Conservation (phyloP, 1,140 invertebrate genomes). For the Drosophila malerkotliana region DNA sequence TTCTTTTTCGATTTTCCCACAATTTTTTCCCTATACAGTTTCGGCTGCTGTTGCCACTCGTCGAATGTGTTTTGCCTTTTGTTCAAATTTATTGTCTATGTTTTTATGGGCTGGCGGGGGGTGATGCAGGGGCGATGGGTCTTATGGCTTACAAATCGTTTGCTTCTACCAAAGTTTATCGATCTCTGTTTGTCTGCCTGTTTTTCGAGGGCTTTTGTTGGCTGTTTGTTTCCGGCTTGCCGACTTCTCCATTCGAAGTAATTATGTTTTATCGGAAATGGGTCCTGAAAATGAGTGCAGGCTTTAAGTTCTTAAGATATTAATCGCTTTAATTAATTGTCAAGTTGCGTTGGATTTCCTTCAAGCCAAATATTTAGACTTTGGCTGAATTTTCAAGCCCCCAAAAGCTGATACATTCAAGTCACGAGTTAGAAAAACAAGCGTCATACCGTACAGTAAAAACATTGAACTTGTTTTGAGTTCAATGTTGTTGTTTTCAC, state of each 20-base stretch:
- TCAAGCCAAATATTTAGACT: neutral
- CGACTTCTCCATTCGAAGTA: conserved; percentile 31
- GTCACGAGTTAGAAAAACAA: neutral
- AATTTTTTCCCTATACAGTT: conserved; percentile 19
- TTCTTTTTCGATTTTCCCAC: conserved; percentile 26
- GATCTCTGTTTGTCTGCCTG: conserved; percentile 60
- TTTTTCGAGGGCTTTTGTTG: conserved; percentile 33
- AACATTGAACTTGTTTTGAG: conserved; percentile 16
- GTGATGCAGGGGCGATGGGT: conserved; percentile 23
- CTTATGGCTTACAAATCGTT: conserved; percentile 58
- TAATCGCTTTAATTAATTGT: conserved; percentile 20
- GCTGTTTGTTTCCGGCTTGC: conserved; percentile 28
- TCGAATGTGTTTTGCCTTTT: conserved; percentile 72
- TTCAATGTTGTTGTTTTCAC: conserved; percentile 3
- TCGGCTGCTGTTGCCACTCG: conserved; percentile 62
- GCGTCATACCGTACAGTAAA: conserved; percentile 9
- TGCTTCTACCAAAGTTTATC: conserved; percentile 60
- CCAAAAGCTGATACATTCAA: neutral
- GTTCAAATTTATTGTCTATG: conserved; percentile 74
- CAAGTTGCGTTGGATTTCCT: neutral
- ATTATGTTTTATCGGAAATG: conserved; percentile 52
- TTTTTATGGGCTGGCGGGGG: conserved; percentile 14
- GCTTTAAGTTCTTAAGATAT: conserved; percentile 22
- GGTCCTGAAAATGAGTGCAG: conserved; percentile 10
- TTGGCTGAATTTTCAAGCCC: neutral